A percentile compares a stretch with the other conserved stretches of the same genome.
Conservation (phyloP, 1,140 invertebrate species). For the Drosophila pallidifrons region DNA sequence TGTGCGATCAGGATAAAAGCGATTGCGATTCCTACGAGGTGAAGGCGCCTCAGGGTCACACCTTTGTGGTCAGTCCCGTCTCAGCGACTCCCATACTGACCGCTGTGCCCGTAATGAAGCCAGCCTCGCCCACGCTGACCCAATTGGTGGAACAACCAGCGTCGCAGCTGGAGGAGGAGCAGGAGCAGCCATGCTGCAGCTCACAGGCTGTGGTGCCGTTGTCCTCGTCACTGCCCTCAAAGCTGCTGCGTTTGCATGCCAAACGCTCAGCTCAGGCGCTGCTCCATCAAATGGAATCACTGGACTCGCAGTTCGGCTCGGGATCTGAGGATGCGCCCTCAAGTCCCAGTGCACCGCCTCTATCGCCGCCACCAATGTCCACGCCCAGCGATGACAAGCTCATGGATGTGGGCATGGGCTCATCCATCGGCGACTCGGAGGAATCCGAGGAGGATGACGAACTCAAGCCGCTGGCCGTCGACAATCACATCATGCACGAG, state of each 20-base stretch:
- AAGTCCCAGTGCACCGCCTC: constrained; percentile 62
- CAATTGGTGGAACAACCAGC: background rate
- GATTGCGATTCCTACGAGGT: constrained; percentile 51
- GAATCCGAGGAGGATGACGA: constrained; percentile 83
- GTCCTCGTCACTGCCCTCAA: constrained; percentile 76
- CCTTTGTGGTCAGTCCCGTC: constrained; percentile 73
- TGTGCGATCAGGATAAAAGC: constrained; percentile 41
- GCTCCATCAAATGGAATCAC: constrained; percentile 66
- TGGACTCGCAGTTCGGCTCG: constrained; percentile 78
- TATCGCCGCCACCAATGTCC: constrained; percentile 56
- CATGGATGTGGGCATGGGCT: constrained; percentile 79
- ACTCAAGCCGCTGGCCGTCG: constrained; percentile 78
- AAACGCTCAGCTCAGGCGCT: constrained; percentile 74
- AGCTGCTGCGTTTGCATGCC: constrained; percentile 73
- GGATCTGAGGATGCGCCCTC: constrained; percentile 49
- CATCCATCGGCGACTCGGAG: constrained; percentile 77
- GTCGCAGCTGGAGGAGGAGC: constrained; percentile 40
- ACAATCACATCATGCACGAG: constrained; percentile 78
- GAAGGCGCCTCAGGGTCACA: constrained; percentile 70
- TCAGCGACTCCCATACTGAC: constrained; percentile 51
- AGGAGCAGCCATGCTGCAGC: constrained; percentile 64
- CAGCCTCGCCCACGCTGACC: background rate
- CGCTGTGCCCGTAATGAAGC: constrained; percentile 66
- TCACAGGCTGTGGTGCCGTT: constrained; percentile 75
- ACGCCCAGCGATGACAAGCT: constrained; percentile 52